phyloP scores from a whole-genome alignment of 2,113 vertebrate species.

The Sprattus sprattus region DNA sequence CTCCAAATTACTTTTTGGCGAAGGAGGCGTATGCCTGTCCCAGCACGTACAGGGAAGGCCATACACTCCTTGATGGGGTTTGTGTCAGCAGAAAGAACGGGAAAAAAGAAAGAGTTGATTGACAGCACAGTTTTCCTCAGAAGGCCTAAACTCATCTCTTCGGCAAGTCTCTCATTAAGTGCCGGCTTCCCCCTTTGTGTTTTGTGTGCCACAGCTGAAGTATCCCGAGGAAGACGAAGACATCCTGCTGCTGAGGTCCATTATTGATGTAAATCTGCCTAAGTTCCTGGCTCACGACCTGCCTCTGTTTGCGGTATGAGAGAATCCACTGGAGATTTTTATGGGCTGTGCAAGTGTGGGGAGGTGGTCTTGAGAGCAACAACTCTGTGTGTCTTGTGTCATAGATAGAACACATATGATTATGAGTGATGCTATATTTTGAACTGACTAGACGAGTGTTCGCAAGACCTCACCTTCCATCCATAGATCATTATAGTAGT shows the following conservation, averaged over 20 bases:
- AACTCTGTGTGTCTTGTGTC: too few species aligned
- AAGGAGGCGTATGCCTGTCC: conserved; percentile 28
- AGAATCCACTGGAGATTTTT: conserved; percentile 35
- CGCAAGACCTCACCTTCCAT: too few species aligned
- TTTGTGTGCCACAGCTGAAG: conserved; percentile 73
- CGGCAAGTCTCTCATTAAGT: conserved; percentile 39
- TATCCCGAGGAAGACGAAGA: conserved; percentile 89
- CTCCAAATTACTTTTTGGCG: conserved; percentile 40
- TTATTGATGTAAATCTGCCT: conserved; percentile 88
- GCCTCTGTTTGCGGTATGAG: conserved; percentile 84
- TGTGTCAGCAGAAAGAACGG: conserved; percentile 28
- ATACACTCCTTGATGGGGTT: background rate
- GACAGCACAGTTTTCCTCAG: conserved; percentile 22
- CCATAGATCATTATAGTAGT: too few species aligned
- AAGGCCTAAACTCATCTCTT: conserved; percentile 21
- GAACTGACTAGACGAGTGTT: too few species aligned
- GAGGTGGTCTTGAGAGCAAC: background rate
- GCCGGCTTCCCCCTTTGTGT: conserved; percentile 27
- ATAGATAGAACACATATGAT: too few species aligned
- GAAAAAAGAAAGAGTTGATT: conserved; percentile 32
- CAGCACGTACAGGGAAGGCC: background rate
- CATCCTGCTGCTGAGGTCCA: conserved; percentile 84
- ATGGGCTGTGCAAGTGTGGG: background rate
- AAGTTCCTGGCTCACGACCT: conserved; percentile 90
- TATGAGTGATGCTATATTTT: too few species aligned